phyloP scores from a whole-genome alignment of 2,888 invertebrate species.

The Aromia moschata region DNA sequence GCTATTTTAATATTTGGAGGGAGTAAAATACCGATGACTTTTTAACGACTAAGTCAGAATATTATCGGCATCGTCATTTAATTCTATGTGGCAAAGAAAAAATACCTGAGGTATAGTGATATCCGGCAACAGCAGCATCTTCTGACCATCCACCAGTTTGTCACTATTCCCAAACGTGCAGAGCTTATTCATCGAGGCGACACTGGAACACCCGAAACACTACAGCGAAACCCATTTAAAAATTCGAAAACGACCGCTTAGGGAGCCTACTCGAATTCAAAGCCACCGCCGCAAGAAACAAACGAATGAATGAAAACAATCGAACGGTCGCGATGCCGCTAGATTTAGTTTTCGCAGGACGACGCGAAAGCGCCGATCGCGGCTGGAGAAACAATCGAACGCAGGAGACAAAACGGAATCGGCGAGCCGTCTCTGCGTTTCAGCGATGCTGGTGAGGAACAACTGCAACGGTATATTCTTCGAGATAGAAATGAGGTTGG shows the following conservation, averaged over 20 bases:
- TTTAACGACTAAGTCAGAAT: too few species aligned
- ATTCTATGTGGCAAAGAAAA: too few species aligned
- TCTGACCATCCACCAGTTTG: constrained; percentile 48
- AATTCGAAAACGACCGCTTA: background rate
- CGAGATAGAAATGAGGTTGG: constrained; percentile 58
- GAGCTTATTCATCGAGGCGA: constrained; percentile 52
- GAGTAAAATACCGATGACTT: too few species aligned
- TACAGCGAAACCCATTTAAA: constrained; percentile 11
- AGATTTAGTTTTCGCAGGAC: background rate
- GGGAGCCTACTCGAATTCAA: background rate
- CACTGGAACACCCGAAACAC: background rate
- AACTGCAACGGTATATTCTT: constrained; percentile 54
- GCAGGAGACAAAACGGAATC: constrained; percentile 37
- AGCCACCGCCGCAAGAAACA: constrained; percentile 1
- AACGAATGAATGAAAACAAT: constrained; percentile 20
- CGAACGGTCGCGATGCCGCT: background rate
- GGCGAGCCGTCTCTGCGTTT: constrained; percentile 47
- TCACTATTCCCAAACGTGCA: constrained; percentile 55
- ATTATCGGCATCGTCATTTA: too few species aligned
- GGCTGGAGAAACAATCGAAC: constrained; percentile 38
- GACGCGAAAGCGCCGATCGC: background rate
- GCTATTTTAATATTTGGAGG: too few species aligned
- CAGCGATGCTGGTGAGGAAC: constrained; percentile 47
- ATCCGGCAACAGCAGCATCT: constrained; percentile 57
- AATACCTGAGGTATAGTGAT: constrained; percentile 58